Conservation (phyloP, 1,140 invertebrate genomes). For the Papilio xuthus region DNA sequence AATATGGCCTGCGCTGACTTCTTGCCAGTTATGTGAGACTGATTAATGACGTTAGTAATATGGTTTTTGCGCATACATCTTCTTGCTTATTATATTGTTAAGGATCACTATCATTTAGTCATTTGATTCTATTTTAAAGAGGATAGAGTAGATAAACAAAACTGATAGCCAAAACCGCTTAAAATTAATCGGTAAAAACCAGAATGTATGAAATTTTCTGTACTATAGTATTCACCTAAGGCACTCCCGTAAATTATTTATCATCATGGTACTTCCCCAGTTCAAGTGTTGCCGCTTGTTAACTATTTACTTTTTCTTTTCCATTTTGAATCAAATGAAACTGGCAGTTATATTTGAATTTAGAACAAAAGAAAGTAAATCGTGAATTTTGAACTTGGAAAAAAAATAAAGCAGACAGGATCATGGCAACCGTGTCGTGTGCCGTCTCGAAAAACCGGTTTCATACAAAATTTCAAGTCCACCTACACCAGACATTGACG, state of each 20-base stretch:
- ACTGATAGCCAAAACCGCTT: neutral
- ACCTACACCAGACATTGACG: constrained; percentile 25
- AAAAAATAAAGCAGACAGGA: neutral
- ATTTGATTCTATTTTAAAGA: neutral
- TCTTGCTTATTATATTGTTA: neutral
- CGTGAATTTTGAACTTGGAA: neutral
- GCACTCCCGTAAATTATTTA: neutral
- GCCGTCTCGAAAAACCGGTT: constrained; percentile 17
- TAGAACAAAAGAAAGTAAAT: neutral
- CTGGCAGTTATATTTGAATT: neutral
- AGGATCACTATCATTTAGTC: neutral
- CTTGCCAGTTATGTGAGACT: constrained; percentile 17
- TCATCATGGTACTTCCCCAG: neutral
- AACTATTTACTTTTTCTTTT: neutral
- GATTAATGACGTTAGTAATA: constrained; percentile 3
- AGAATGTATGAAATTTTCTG: neutral
- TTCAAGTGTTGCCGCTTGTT: neutral
- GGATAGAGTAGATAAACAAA: neutral
- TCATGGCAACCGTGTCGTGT: neutral
- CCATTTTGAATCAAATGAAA: neutral
- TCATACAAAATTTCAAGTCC: constrained; percentile 19
- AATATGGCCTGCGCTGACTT: neutral
- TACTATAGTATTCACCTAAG: neutral
- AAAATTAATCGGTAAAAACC: neutral
- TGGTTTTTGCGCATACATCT: neutral